Conservation (phyloP, 1,140 invertebrate species). For the Nasonia longicornis region DNA sequence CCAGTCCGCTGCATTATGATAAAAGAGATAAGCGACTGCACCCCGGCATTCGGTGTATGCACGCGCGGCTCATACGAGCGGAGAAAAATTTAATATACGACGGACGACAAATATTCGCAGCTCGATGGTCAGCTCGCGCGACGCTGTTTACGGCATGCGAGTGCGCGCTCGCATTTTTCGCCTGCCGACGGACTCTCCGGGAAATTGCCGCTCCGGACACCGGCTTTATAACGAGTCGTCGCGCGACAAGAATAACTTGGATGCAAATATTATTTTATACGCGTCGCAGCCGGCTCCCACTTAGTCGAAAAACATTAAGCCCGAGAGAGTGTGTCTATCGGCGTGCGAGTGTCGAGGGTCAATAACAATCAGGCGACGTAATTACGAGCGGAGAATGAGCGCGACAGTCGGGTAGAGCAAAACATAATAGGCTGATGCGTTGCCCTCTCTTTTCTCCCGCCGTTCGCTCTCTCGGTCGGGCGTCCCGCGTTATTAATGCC, state of each 20-base stretch:
- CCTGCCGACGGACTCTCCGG: background rate
- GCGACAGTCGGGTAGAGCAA: slow-evolving; percentile 11
- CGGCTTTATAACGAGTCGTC: slow-evolving; percentile 16
- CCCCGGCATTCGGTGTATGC: no score
- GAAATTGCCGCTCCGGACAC: background rate
- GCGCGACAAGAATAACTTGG: slow-evolving; percentile 43
- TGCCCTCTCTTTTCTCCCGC: no score
- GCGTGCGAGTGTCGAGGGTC: background rate
- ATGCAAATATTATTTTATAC: slow-evolving; percentile 53
- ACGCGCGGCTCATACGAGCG: background rate
- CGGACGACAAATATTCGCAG: background rate
- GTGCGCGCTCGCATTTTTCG: background rate
- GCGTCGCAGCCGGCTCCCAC: background rate
- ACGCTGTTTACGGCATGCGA: background rate
- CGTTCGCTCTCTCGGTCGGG: background rate
- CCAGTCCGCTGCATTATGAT: no score
- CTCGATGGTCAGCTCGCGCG: background rate
- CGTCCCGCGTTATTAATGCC: slow-evolving; percentile 20
- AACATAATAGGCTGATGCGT: slow-evolving; percentile 1
- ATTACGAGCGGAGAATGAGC: slow-evolving; percentile 10
- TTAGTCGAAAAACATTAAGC: slow-evolving; percentile 15
- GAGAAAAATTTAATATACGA: slow-evolving; percentile 11
- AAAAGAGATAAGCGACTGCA: no score
- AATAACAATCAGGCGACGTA: slow-evolving; percentile 20
- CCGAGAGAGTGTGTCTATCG: slow-evolving; percentile 1